phyloP scores from a whole-genome alignment of 2,797 vertebrate species.

The Threskiornis aethiopicus region DNA sequence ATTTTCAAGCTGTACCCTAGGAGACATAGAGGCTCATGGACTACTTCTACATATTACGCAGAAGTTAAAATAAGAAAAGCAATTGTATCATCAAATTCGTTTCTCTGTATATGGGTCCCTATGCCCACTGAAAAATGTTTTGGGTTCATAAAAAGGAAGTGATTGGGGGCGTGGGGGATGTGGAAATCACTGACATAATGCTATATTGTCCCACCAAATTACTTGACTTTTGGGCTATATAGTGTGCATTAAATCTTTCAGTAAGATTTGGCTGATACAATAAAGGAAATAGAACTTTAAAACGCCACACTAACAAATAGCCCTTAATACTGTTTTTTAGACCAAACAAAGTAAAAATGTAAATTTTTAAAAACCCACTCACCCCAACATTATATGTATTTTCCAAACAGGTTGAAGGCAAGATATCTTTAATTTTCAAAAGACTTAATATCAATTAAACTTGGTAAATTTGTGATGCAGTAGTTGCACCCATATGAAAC shows the following conservation, averaged over 20 bases:
- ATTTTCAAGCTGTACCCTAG: neutral
- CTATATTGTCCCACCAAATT: neutral
- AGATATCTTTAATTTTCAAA: neutral
- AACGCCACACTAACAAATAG: neutral
- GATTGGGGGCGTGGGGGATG: rapidly evolving
- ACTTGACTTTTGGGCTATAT: neutral
- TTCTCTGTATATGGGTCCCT: neutral
- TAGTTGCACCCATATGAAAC: neutral
- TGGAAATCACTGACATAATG: neutral
- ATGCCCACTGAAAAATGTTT: neutral
- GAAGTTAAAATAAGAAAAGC: neutral
- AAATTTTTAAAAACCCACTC: neutral
- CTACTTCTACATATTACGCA: neutral
- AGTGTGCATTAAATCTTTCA: neutral
- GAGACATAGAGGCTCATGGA: neutral
- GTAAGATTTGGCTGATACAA: neutral
- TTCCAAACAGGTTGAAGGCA: neutral
- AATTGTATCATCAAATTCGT: neutral
- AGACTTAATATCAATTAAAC: neutral
- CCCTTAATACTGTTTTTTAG: neutral
- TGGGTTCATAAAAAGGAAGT: neutral
- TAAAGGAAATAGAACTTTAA: neutral
- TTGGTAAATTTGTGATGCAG: neutral
- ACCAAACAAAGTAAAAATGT: neutral
- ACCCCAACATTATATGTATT: neutral